Evolutionary conservation across 2,797 vertebrate species (phyloP).

Genomic region (Cynodonichthys magdalenae): DNA sequence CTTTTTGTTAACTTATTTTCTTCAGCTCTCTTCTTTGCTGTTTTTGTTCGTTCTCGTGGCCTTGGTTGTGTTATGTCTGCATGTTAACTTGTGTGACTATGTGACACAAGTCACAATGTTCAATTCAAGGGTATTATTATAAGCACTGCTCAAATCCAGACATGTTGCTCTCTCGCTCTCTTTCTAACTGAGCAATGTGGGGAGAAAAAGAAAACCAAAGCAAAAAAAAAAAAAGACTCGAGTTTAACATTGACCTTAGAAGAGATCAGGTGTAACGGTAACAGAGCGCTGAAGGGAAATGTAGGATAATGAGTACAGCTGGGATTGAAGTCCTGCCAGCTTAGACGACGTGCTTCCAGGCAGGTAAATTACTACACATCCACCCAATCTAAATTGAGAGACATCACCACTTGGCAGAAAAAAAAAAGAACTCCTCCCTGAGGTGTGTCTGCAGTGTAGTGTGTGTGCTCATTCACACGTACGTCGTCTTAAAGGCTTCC

Average conservation of each 20-base stretch:
- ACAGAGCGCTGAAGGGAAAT: constrained; percentile 8
- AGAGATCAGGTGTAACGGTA: constrained; percentile 10
- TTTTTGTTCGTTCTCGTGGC: constrained; percentile 6
- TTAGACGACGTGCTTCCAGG: constrained; percentile 58
- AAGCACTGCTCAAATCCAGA: not conserved
- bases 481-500: constrained; percentile 58
- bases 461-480: constrained; percentile 74
- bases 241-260: not conserved
- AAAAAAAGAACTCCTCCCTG: constrained; percentile 46
- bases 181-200: not conserved
- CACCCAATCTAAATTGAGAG: constrained; percentile 35
- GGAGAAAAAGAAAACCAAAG: not conserved
- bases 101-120: constrained; percentile 11
- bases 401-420: constrained; percentile 49
- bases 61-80: constrained; percentile 24
- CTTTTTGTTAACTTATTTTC: not conserved
- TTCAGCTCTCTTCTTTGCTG: not conserved
- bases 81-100: constrained; percentile 10
- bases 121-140: constrained; percentile 8
- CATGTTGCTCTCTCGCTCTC: constrained; percentile 1
- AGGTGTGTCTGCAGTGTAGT: constrained; percentile 36
- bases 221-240: not conserved
- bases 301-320: constrained; percentile 17
- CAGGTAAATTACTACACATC: constrained; percentile 57
- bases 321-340: constrained; percentile 39